phyloP scores from a whole-genome alignment of 2,888 invertebrate genomes.

The Diploptera punctata region DNA sequence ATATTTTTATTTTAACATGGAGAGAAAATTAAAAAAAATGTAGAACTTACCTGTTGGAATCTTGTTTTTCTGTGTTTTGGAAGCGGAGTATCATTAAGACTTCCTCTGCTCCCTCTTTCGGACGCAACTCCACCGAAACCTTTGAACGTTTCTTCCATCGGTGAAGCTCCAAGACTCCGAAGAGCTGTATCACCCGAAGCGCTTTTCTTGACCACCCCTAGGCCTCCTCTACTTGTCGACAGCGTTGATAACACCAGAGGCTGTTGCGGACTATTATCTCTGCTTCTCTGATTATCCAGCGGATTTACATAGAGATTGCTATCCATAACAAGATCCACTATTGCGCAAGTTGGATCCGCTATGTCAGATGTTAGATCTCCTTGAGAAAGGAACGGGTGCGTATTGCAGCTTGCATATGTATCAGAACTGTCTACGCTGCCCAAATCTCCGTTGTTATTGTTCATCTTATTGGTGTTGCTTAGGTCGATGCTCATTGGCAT shows the following conservation, averaged over 20 bases:
- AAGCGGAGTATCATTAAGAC: conserved; percentile 69
- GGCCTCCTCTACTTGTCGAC: not conserved
- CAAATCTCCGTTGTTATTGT: conserved; percentile 50
- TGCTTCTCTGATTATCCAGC: conserved; percentile 58
- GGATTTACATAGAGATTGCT: conserved; percentile 91
- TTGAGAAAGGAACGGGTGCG: conserved; percentile 87
- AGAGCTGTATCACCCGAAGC: conserved; percentile 78
- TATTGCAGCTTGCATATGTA: conserved; percentile 96
- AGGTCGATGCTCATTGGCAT: conserved; percentile 33
- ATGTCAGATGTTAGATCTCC: conserved; percentile 59
- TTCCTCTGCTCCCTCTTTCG: conserved; percentile 59
- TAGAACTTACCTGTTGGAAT: conserved; percentile 74
- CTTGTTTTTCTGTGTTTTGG: conserved; percentile 87
- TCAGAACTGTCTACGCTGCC: conserved; percentile 78
- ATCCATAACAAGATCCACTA: conserved; percentile 58
- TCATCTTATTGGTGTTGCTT: conserved; percentile 32
- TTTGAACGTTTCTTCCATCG: conserved; percentile 62
- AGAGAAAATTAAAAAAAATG: no score
- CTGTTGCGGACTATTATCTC: conserved; percentile 27
- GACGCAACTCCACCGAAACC: conserved; percentile 56
- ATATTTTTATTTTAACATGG: no score
- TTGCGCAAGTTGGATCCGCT: conserved; percentile 54
- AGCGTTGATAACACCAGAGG: conserved; percentile 5
- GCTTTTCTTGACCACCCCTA: conserved; percentile 71
- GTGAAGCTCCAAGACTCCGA: conserved; percentile 68